Evolutionary conservation across 2,113 vertebrate genomes (phyloP).

Genomic region (Melierax canorus): DNA sequence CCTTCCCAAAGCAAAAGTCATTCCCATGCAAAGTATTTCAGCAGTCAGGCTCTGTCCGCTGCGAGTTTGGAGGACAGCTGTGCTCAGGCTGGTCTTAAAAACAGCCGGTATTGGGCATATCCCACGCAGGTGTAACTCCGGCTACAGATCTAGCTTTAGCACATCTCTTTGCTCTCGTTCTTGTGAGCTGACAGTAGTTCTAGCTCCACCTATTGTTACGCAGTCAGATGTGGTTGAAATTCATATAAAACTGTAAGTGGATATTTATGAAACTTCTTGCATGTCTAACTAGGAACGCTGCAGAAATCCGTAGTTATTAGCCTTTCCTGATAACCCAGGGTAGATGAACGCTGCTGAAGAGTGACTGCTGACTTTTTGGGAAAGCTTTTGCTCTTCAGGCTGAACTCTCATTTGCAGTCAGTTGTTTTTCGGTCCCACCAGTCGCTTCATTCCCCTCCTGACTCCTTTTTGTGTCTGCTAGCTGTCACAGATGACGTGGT

Average conservation of each 20-base stretch:
- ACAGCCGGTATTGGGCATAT: accelerated
- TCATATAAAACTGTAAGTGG: accelerated
- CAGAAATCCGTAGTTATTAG: accelerated
- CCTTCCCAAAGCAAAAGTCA: too few species aligned
- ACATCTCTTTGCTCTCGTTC: accelerated
- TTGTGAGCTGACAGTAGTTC: background rate
- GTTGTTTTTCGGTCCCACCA: background rate
- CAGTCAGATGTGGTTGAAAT: background rate
- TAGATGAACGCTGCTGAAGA: background rate
- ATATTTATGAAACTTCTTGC: background rate
- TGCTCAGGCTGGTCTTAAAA: background rate
- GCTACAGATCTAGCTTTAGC: accelerated
- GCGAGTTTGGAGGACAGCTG: accelerated
- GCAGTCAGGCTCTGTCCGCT: accelerated
- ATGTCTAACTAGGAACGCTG: accelerated
- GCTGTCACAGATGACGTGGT: accelerated
- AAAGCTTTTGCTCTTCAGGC: background rate
- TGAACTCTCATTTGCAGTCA: background rate
- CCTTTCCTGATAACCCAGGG: background rate
- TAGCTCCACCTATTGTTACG: background rate
- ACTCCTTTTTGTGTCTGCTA: background rate
- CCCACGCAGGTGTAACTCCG: accelerated
- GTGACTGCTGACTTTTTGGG: background rate
- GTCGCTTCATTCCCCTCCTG: background rate
- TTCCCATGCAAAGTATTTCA: accelerated